Evolutionary conservation across 1,140 invertebrate genomes (phyloP).

Genomic region (Microplitis mediator): DNA sequence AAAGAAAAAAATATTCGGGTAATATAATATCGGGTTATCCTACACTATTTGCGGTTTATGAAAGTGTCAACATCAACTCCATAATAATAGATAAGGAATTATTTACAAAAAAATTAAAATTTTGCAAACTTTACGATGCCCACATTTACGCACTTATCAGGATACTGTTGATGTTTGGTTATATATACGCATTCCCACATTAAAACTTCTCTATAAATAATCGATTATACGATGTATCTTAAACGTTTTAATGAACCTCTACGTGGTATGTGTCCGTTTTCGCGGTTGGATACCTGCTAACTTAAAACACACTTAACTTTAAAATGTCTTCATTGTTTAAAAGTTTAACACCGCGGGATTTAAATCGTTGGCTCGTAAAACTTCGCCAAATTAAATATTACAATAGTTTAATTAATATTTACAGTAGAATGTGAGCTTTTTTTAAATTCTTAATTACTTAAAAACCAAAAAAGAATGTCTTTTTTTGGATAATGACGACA

Average conservation of each 20-base stretch:
- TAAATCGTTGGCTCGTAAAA: constrained; percentile 5
- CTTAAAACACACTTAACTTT: neutral
- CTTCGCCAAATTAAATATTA: neutral
- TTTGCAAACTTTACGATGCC: too few relatives aligned
- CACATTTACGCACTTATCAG: too few relatives aligned
- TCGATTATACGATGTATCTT: constrained; percentile 51
- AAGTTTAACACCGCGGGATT: neutral
- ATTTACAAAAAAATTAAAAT: too few relatives aligned
- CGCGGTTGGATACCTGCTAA: neutral
- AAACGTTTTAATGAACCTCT: constrained; percentile 49
- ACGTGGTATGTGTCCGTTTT: constrained; percentile 6
- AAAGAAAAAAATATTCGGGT: too few relatives aligned
- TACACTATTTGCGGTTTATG: too few relatives aligned
- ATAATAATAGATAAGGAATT: too few relatives aligned
- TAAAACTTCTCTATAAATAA: constrained; percentile 53
- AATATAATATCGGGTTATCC: too few relatives aligned
- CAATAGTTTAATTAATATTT: constrained; percentile 2
- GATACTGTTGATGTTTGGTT: too few relatives aligned
- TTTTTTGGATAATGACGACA: too few relatives aligned
- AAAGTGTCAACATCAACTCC: too few relatives aligned
- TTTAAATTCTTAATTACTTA: too few relatives aligned
- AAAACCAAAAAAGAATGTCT: too few relatives aligned
- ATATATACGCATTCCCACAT: constrained; percentile 33
- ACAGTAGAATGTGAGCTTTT: neutral
- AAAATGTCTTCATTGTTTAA: constrained; percentile 17